These are phyloP conservation scores for Passerculus sandwichensis DNA, from an alignment of 2,797 vertebrate species.

Conservation along the genomic window DNA sequence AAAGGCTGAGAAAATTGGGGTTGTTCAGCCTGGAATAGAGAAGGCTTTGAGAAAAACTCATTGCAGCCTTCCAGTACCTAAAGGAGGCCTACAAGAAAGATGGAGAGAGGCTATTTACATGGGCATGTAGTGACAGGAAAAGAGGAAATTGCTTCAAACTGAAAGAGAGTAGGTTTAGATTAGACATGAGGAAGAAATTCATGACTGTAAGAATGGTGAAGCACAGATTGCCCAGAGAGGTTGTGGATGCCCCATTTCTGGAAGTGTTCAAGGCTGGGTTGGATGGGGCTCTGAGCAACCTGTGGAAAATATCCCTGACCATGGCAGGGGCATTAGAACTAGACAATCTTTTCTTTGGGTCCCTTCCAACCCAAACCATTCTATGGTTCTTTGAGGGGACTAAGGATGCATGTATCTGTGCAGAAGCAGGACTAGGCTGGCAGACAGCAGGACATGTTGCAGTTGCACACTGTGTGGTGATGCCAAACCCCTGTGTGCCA, in stretches of 20 bases:
- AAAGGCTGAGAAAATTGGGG: neutral
- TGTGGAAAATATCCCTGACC: neutral
- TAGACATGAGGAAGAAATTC: neutral
- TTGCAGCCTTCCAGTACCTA: neutral
- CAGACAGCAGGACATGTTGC: neutral
- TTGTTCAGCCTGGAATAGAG: neutral
- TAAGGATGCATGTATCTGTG: neutral
- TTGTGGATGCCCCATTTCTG: neutral
- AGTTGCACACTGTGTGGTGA: rapidly evolving
- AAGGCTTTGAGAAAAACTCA: neutral
- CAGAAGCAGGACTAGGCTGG: neutral
- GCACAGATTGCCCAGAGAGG: neutral
- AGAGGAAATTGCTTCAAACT: neutral
- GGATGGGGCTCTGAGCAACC: neutral
- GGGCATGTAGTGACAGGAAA: neutral
- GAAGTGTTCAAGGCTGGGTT: neutral
- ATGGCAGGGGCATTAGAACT: neutral
- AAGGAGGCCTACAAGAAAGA: neutral
- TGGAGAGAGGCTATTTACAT: neutral
- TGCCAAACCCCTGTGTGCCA: neutral
- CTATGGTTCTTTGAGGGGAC: neutral
- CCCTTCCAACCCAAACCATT: neutral
- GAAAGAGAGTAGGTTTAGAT: neutral
- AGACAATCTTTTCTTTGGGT: neutral
- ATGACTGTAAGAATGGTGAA: neutral